phyloP scores from a whole-genome alignment of 2,797 vertebrate genomes.

The Enteromius paludinosus region DNA sequence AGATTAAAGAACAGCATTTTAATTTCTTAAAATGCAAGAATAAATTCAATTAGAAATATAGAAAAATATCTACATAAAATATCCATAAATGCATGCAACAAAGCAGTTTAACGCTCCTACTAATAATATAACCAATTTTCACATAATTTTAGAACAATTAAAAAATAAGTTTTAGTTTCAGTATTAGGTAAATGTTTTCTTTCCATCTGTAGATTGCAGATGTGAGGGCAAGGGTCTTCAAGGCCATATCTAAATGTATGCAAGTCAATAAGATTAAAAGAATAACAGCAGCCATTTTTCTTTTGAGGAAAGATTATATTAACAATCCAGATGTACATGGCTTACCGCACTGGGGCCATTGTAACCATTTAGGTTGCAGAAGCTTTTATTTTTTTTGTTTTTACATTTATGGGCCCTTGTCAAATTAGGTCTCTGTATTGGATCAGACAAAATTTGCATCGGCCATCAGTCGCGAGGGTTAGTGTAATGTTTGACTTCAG shows the following conservation, averaged over 20 bases:
- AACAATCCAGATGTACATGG: slow-evolving; percentile 35
- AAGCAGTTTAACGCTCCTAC: not conserved
- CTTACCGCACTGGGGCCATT: slow-evolving; percentile 21
- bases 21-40: not conserved
- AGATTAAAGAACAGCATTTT: not conserved
- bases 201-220: not conserved
- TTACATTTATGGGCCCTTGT: slow-evolving; percentile 9
- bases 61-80: not conserved
- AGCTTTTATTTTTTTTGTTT: slow-evolving; percentile 5
- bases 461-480: slow-evolving; percentile 14
- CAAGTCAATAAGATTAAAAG: slow-evolving; percentile 41
- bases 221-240: slow-evolving; percentile 12
- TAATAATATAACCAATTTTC: not conserved
- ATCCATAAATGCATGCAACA: not conserved
- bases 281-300: not conserved
- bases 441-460: slow-evolving; percentile 3
- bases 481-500: slow-evolving; percentile 41
- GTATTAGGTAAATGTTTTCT: not conserved
- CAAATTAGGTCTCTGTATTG: slow-evolving; percentile 9
- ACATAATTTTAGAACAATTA: not conserved
- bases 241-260: slow-evolving; percentile 32
- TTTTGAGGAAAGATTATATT: slow-evolving; percentile 26
- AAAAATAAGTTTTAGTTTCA: not conserved
- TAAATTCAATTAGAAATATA: not conserved
- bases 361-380: slow-evolving; percentile 20